A percentile compares a stretch with the other conserved stretches of the same genome.
Evolutionary conservation across 2,797 vertebrate species (phyloP).

Genomic region (Phataginus tricuspis): DNA sequence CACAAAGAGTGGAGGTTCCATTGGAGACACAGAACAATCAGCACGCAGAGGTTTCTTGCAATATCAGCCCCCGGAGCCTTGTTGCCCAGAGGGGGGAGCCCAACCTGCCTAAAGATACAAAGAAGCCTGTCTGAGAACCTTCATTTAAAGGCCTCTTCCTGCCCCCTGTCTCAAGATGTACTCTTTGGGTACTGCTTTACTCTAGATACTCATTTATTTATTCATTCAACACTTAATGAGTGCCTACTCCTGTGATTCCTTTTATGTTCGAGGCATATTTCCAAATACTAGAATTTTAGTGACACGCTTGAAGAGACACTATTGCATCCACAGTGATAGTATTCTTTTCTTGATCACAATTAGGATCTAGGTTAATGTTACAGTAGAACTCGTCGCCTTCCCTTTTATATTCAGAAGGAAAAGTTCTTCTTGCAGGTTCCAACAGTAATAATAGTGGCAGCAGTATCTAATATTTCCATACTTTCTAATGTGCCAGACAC

Average conservation of each 20-base stretch:
- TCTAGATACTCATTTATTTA: slow-evolving; percentile 11
- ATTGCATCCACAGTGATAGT: slow-evolving; percentile 1
- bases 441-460: neutral
- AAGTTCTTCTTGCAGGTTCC: neutral
- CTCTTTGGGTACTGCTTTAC: neutral
- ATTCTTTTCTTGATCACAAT: slow-evolving; percentile 28
- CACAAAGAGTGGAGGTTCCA: neutral
- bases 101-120: neutral
- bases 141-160: neutral
- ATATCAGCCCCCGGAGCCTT: neutral
- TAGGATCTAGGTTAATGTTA: neutral
- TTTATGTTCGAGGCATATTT: slow-evolving; percentile 44
- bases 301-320: neutral
- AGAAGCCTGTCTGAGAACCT: neutral
- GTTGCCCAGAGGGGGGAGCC: neutral
- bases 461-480: neutral
- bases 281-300: slow-evolving; percentile 50
- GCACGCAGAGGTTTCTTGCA: neutral
- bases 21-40: neutral
- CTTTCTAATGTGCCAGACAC: neutral
- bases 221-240: slow-evolving; percentile 35
- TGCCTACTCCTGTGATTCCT: neutral
- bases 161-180: neutral
- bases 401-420: neutral
- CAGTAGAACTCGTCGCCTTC: neutral